Conservation (phyloP, 2,888 invertebrate species). For the Punctoribates punctum region DNA sequence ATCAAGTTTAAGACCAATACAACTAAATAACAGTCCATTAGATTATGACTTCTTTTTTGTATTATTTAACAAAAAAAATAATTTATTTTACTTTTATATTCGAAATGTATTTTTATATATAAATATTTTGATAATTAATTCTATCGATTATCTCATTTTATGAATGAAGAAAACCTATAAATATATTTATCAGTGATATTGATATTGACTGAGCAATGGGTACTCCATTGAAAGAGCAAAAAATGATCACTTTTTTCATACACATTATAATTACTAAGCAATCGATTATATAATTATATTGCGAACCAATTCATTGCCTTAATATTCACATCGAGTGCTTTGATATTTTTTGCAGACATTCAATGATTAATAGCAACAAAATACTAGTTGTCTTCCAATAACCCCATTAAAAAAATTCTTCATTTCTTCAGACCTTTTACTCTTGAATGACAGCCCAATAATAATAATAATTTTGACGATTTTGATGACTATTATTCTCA, state of each 20-base stretch:
- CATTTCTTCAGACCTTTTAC: neutral
- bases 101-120: too few species aligned
- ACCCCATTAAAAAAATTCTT: neutral
- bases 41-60: neutral
- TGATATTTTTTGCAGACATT: neutral
- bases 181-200: slow-evolving; percentile 1
- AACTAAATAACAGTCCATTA: neutral
- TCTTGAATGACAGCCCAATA: too few species aligned
- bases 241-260: neutral
- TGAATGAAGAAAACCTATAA: neutral
- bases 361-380: slow-evolving; percentile 7
- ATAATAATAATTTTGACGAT: too few species aligned
- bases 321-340: neutral
- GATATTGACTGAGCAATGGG: neutral
- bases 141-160: neutral
- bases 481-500: too few species aligned
- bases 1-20: neutral
- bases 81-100: slow-evolving; percentile 10
- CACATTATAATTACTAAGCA: neutral
- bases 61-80: neutral
- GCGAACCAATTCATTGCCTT: neutral
- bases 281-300: neutral
- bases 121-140: slow-evolving; percentile 2
- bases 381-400: slow-evolving; percentile 25
- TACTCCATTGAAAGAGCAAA: neutral